Conservation (phyloP, 2,113 vertebrate genomes). For the Dascyllus trimaculatus region DNA sequence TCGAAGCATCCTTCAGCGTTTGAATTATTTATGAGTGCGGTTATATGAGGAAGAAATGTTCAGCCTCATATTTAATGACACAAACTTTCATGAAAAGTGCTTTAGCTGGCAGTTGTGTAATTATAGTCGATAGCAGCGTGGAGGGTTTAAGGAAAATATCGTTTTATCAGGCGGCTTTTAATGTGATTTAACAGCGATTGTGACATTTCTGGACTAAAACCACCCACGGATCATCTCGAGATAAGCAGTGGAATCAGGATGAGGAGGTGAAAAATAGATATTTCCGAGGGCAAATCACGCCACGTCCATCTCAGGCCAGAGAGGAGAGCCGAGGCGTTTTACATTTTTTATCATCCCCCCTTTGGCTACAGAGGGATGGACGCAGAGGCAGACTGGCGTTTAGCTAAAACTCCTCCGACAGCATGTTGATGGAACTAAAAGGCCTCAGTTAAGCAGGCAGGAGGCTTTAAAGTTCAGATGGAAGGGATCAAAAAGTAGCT, state of each 20-base stretch:
- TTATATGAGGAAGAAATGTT: conserved; percentile 38
- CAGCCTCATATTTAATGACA: conserved; percentile 33
- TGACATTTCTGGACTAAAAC: no score
- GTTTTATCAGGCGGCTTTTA: no score
- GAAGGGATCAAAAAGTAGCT: no score
- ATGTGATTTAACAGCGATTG: no score
- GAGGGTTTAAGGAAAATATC: no score
- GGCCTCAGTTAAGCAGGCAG: no score
- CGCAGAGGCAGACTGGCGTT: conserved; percentile 54
- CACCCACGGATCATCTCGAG: no score
- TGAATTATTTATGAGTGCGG: conserved; percentile 44
- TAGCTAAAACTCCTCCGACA: conserved; percentile 60
- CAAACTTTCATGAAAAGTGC: not conserved
- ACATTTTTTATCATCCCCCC: conserved; percentile 79
- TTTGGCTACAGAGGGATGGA: conserved; percentile 59
- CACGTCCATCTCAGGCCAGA: conserved; percentile 36
- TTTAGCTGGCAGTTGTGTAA: no score
- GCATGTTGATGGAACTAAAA: conserved; percentile 5
- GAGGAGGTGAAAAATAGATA: conserved; percentile 53
- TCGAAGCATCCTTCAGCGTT: conserved; percentile 21
- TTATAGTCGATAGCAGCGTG: no score
- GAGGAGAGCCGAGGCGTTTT: conserved; percentile 51
- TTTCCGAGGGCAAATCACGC: conserved; percentile 59
- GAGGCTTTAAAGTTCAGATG: no score
- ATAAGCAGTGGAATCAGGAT: not conserved